Evolutionary conservation across 2,113 vertebrate species (phyloP).

Genomic region (Eira barbara): DNA sequence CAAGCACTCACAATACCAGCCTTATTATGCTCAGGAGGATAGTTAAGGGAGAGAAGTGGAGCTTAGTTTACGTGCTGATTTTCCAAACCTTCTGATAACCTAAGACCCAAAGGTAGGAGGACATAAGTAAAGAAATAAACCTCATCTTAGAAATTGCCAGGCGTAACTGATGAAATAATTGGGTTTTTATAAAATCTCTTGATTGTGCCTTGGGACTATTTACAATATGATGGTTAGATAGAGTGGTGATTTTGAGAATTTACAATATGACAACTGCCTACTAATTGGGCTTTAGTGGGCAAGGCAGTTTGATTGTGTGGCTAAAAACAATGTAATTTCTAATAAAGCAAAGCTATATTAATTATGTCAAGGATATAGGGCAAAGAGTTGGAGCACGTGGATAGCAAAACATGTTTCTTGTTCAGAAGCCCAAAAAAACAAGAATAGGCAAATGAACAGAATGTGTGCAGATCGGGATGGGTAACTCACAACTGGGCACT

Average conservation of each 20-base stretch:
- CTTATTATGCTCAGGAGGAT: background rate
- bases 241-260: background rate
- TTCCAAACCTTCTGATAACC: background rate
- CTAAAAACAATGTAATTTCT: background rate
- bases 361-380: background rate
- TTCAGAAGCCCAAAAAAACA: background rate
- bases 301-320: background rate
- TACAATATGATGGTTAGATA: background rate
- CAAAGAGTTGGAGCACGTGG: background rate
- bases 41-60: background rate
- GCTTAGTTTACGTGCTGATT: background rate
- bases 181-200: background rate
- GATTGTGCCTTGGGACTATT: background rate
- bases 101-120: background rate
- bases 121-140: background rate
- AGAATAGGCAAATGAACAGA: background rate
- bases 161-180: background rate
- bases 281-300: background rate
- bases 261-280: background rate
- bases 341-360: background rate
- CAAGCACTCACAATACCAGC: background rate
- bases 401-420: background rate
- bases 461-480: background rate
- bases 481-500: fast-evolving
- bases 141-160: background rate